phyloP scores from a whole-genome alignment of 2,113 vertebrate genomes.

The Oenanthe oenanthe region DNA sequence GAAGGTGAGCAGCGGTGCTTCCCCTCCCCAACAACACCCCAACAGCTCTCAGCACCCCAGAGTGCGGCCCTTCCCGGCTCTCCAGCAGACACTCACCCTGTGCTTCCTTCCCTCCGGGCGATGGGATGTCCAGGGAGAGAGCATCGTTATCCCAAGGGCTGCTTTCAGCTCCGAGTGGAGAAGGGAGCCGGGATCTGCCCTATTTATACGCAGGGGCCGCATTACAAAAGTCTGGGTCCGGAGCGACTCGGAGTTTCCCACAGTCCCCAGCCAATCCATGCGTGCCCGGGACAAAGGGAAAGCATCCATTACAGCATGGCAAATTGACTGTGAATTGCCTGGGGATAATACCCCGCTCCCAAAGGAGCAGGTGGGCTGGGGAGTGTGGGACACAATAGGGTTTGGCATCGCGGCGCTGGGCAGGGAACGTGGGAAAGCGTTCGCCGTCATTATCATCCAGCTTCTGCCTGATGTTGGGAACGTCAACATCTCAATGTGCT shows the following conservation, averaged over 20 bases:
- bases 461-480: slow-evolving; percentile 70
- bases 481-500: slow-evolving; percentile 68
- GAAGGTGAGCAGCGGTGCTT: background rate
- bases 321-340: slow-evolving; percentile 80
- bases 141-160: slow-evolving; percentile 11
- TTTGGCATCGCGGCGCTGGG: slow-evolving; percentile 38
- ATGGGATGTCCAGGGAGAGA: slow-evolving; percentile 52
- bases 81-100: slow-evolving; percentile 68
- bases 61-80: background rate
- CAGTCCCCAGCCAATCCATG: slow-evolving; percentile 78
- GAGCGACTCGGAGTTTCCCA: slow-evolving; percentile 76
- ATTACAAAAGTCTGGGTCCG: slow-evolving; percentile 74
- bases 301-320: slow-evolving; percentile 81
- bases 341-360: slow-evolving; percentile 80
- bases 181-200: background rate
- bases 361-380: slow-evolving; percentile 81
- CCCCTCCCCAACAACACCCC: accelerated
- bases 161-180: background rate
- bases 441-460: slow-evolving; percentile 67
- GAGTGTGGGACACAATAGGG: slow-evolving; percentile 67
- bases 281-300: slow-evolving; percentile 72
- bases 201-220: slow-evolving; percentile 69
- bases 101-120: slow-evolving; percentile 65
- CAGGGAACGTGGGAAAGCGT: slow-evolving; percentile 79
- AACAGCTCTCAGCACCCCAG: accelerated